Conservation (phyloP, 2,888 invertebrate genomes). For the Xestobium rufovillosum region DNA sequence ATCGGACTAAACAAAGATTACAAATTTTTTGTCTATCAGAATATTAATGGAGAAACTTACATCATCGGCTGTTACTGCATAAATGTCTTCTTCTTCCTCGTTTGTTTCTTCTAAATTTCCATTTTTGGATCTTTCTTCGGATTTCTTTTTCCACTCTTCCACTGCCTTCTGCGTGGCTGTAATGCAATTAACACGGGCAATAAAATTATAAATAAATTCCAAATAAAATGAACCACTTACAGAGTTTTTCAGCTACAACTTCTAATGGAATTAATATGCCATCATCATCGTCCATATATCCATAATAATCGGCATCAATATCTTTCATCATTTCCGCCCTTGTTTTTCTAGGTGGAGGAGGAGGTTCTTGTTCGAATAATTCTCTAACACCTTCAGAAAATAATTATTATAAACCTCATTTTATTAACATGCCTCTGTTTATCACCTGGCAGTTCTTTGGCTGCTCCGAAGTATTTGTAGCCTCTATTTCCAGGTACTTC, state of each 20-base stretch:
- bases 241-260: constrained; percentile 66
- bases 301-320: constrained; percentile 98
- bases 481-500: constrained; percentile 98
- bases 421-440: no score
- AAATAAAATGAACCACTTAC: constrained; percentile 36
- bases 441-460: constrained; percentile 87
- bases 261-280: constrained; percentile 88
- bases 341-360: constrained; percentile 82
- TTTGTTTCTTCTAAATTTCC: constrained; percentile 49
- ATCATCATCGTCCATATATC: constrained; percentile 97
- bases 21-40: no score
- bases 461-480: constrained; percentile 98
- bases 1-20: constrained; percentile 32
- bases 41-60: no score
- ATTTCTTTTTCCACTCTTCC: constrained; percentile 65
- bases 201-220: background rate
- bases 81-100: constrained; percentile 66
- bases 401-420: no score
- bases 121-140: constrained; percentile 47
- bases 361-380: constrained; percentile 93
- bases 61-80: constrained; percentile 50
- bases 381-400: constrained; percentile 74
- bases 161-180: constrained; percentile 53
- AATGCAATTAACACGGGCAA: constrained; percentile 18
- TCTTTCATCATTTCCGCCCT: constrained; percentile 96